Conservation (phyloP, 1,140 invertebrate genomes). For the Hyphantria cunea region DNA sequence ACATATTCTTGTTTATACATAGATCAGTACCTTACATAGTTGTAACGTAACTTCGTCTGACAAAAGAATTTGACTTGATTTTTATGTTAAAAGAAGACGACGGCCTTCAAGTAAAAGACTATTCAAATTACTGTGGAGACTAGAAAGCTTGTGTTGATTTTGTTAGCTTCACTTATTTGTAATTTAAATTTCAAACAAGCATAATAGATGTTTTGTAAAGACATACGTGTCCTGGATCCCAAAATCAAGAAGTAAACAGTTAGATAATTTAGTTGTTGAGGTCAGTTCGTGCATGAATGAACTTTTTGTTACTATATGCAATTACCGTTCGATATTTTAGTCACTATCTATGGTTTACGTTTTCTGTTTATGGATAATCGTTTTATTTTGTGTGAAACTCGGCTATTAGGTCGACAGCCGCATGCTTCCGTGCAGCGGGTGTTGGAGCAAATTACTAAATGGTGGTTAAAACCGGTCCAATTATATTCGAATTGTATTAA, state of each 20-base stretch:
- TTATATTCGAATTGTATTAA: constrained; percentile 23
- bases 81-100: background rate
- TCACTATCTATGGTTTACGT: constrained; percentile 17
- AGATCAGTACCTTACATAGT: background rate
- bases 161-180: constrained; percentile 38
- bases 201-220: constrained; percentile 47
- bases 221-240: constrained; percentile 41
- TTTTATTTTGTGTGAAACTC: constrained; percentile 38
- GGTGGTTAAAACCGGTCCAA: constrained; percentile 3
- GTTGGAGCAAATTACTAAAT: constrained; percentile 26
- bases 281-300: constrained; percentile 41
- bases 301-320: constrained; percentile 46
- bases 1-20: constrained; percentile 26
- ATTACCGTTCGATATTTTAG: constrained; percentile 44
- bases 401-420: constrained; percentile 37
- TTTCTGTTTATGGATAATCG: constrained; percentile 45
- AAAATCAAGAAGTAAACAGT: constrained; percentile 57
- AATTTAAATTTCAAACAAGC: constrained; percentile 34
- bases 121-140: constrained; percentile 1
- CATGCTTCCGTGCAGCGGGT: constrained; percentile 17
- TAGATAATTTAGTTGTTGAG: constrained; percentile 53
- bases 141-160: constrained; percentile 22
- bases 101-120: background rate
- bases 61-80: constrained; percentile 24
- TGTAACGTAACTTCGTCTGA: constrained; percentile 2